phyloP scores from a whole-genome alignment of 2,797 vertebrate genomes.

The Tinamus major region DNA sequence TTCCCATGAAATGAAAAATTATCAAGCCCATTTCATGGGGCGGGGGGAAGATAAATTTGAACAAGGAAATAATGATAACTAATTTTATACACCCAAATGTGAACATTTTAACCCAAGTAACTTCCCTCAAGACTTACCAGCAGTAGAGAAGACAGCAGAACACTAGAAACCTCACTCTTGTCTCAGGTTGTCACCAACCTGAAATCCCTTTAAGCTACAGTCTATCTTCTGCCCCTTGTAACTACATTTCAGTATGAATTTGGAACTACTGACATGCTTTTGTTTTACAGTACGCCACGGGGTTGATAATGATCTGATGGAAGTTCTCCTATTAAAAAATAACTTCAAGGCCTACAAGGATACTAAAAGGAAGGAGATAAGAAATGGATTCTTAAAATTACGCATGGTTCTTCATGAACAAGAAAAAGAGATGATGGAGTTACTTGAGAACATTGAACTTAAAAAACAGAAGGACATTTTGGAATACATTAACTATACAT shows the following conservation, averaged over 20 bases:
- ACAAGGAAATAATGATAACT: neutral
- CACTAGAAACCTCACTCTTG: neutral
- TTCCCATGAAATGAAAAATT: neutral
- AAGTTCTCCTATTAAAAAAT: conserved; percentile 72
- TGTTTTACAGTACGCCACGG: conserved; percentile 66
- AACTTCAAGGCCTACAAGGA: conserved; percentile 74
- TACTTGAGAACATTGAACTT: conserved; percentile 73
- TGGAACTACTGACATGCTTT: neutral
- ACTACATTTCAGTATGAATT: neutral
- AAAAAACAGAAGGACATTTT: conserved; percentile 71
- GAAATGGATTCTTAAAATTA: conserved; percentile 73
- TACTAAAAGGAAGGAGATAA: conserved; percentile 68
- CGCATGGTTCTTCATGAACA: conserved; percentile 64
- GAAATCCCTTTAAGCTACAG: neutral
- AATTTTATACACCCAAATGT: neutral
- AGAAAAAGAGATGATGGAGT: conserved; percentile 71
- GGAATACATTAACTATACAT: conserved; percentile 55
- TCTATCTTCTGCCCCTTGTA: neutral
- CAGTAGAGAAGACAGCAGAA: neutral
- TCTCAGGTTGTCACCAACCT: neutral
- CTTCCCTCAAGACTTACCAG: neutral
- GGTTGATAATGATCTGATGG: conserved; percentile 75
- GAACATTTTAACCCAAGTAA: neutral
- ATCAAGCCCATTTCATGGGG: neutral
- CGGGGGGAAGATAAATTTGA: neutral